Conservation (phyloP, 2,113 vertebrate genomes). For the Neomonachus schauinslandi region DNA sequence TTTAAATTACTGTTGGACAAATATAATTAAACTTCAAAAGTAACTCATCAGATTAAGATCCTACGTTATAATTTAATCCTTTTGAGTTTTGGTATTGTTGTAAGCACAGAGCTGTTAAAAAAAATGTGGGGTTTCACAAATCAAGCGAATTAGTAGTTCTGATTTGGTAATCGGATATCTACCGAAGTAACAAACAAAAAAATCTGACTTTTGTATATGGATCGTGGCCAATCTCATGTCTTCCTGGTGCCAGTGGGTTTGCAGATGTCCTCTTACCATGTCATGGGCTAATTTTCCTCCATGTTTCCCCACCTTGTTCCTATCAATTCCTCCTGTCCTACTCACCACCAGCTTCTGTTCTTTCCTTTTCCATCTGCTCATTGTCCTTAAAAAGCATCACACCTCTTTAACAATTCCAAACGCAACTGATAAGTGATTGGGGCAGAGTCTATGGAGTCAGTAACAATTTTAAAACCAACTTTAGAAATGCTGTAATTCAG, state of each 20-base stretch:
- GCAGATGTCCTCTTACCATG: background rate
- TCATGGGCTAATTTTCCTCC: background rate
- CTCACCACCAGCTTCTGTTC: background rate
- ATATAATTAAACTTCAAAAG: constrained; percentile 66
- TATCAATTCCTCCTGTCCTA: background rate
- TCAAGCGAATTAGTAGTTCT: constrained; percentile 31
- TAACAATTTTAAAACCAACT: constrained; percentile 38
- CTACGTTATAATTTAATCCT: constrained; percentile 56
- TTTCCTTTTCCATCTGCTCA: background rate
- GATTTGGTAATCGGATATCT: background rate
- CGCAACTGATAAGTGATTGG: background rate
- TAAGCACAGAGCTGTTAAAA: constrained; percentile 37
- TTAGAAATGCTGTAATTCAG: constrained; percentile 39
- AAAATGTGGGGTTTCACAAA: background rate
- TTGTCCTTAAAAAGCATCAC: background rate
- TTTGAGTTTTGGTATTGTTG: constrained; percentile 23
- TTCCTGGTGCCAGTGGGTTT: background rate
- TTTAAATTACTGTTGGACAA: constrained; percentile 64
- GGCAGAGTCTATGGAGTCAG: background rate
- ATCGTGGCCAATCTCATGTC: background rate
- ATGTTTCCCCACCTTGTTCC: background rate
- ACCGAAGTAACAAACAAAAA: background rate
- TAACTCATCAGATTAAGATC: constrained; percentile 64
- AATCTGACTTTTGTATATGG: background rate
- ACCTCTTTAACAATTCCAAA: background rate